Percentiles rank a stretch among this genome's conserved stretches.
Evolutionary conservation across 2,888 invertebrate genomes (phyloP).

Genomic region (Noctuana brunneofusca): DNA sequence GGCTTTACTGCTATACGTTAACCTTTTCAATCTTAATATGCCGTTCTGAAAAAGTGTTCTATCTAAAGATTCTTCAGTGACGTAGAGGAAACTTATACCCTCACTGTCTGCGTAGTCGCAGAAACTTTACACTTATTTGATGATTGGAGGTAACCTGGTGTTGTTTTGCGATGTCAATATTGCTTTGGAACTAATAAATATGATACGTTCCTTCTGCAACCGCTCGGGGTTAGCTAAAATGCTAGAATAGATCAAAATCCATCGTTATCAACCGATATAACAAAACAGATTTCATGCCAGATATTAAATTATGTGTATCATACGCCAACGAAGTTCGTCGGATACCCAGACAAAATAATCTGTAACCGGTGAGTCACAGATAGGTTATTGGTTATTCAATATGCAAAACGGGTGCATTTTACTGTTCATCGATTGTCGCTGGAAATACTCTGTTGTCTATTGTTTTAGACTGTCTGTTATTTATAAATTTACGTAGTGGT

Average conservation of each 20-base stretch:
- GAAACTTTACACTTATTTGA: too few species aligned
- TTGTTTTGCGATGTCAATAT: too few species aligned
- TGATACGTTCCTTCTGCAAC: too few species aligned
- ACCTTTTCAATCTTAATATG: neutral
- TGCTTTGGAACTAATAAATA: too few species aligned
- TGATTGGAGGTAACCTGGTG: too few species aligned
- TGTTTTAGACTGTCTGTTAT: slow-evolving; percentile 15
- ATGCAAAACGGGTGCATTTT: slow-evolving; percentile 31
- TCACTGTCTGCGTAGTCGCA: too few species aligned
- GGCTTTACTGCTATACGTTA: neutral
- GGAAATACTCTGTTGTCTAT: slow-evolving; percentile 18
- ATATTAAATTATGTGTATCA: too few species aligned
- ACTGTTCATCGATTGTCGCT: slow-evolving; percentile 21
- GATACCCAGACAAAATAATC: slow-evolving; percentile 9
- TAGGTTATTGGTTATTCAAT: slow-evolving; percentile 24
- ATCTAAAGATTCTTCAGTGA: too few species aligned
- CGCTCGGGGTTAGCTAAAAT: too few species aligned
- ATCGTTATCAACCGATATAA: neutral
- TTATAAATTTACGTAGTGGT: neutral
- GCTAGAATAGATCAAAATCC: neutral
- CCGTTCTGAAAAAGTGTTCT: neutral
- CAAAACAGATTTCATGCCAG: neutral
- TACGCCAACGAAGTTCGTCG: neutral
- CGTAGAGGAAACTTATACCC: too few species aligned
- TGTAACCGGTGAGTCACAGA: slow-evolving; percentile 21